These are phyloP conservation scores for Drosophila equinoxialis DNA, from an alignment of 1,140 invertebrate species.

Conservation along the genomic window DNA sequence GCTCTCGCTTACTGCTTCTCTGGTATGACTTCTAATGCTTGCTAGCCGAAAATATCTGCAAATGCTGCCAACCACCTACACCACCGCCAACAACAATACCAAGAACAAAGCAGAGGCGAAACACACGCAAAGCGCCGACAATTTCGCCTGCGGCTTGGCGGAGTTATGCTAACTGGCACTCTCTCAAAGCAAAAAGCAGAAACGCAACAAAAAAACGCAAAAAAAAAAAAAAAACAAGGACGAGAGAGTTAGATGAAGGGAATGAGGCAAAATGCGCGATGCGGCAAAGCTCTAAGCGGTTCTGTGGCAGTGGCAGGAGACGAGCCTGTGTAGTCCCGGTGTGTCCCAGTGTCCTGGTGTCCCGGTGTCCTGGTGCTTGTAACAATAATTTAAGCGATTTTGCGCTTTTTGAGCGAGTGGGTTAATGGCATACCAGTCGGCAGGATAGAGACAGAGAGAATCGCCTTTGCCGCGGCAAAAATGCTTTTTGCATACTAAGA, in stretches of 20 bases:
- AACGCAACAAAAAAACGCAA: not conserved
- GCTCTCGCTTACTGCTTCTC: not conserved
- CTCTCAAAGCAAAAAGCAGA: conserved; percentile 47
- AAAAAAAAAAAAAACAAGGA: not conserved
- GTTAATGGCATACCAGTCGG: conserved; percentile 55
- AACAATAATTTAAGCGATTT: conserved; percentile 75
- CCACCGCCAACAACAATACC: conserved; percentile 17
- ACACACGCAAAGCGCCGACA: conserved; percentile 36
- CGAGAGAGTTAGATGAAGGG: not conserved
- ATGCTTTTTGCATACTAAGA: conserved; percentile 47
- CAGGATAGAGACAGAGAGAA: conserved; percentile 18
- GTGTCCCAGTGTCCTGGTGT: not conserved
- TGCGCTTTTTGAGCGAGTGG: conserved; percentile 66
- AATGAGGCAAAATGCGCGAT: conserved; percentile 35
- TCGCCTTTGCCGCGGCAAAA: conserved; percentile 59
- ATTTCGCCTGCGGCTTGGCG: conserved; percentile 59
- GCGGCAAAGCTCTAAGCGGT: conserved; percentile 51
- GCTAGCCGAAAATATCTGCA: conserved; percentile 45
- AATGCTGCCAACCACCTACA: conserved; percentile 8
- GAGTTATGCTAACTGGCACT: conserved; percentile 70
- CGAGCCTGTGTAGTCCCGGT: conserved; percentile 19
- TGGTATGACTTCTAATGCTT: conserved; percentile 8
- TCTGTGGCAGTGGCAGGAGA: conserved; percentile 32
- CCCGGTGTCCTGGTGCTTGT: conserved; percentile 42
- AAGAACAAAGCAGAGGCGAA: not conserved